phyloP scores from a whole-genome alignment of 2,113 vertebrate species.

The Pao palembangensis region DNA sequence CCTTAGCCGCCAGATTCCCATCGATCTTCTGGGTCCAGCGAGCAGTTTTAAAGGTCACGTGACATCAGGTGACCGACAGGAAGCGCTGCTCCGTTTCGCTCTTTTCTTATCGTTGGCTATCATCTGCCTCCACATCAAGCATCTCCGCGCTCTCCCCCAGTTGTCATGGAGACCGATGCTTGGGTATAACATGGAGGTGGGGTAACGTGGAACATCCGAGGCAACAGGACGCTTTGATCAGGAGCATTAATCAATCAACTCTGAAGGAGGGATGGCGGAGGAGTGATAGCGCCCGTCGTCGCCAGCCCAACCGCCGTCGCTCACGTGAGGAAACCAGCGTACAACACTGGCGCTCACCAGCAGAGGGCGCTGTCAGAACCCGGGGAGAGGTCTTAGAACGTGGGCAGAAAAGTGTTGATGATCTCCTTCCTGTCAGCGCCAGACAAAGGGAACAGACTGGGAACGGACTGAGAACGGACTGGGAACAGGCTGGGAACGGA shows the following conservation, averaged over 20 bases:
- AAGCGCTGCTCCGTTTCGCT: conserved; percentile 13
- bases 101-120: conserved; percentile 35
- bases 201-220: conserved; percentile 5
- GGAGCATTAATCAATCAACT: neutral
- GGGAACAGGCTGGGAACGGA: neutral
- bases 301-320: no score
- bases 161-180: conserved; percentile 56
- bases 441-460: neutral
- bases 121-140: conserved; percentile 17
- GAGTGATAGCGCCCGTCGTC: no score
- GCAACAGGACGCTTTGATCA: neutral
- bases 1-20: no score
- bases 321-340: no score
- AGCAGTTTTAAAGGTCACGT: no score
- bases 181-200: conserved; percentile 40
- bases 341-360: no score
- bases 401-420: no score
- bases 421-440: no score
- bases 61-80: neutral
- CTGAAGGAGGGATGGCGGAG: neutral
- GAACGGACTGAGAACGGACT: neutral
- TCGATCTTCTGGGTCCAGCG: no score
- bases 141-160: conserved; percentile 37
- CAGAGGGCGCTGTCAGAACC: no score
- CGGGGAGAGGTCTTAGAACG: no score